Base-by-base conservation (phyloP, 2,888 invertebrate genomes). In the Microplitis deprimator region DNA sequence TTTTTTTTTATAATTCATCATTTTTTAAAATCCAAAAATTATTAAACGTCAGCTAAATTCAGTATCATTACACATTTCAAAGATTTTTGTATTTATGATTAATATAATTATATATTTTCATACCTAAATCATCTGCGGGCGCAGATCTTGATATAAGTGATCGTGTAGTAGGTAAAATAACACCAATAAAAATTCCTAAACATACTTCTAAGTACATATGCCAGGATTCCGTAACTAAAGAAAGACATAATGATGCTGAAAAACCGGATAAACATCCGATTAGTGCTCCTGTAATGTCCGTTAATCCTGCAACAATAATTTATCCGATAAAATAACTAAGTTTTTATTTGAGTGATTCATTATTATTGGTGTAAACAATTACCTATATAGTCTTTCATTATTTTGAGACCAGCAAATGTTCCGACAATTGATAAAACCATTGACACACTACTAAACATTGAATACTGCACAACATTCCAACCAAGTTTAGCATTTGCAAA, bases 391-490 rank as follows among this genome's bases (percentile, higher is more conserved):
- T 77, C 77, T 76, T 77, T 79, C 1, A 94, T 84, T 16, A 94
- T 41, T 80, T 91, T 91, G 0, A 93, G 91, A 6, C 93, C 93
- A 13, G 92, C 61, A 77, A 93, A 87, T 0, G 92, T 91, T 0
- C 94, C 94, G 13, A 91, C 60, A 79, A 93, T 92, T 0, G 91
- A 89, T 50, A 93, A 87, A 0, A 92, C 81, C 3, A 92, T 91
- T 70, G 88, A 90, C 0, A 90, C 85, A 1, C 93, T 92, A 16
- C 91, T 91, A 85, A 91, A 95, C 59, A 91, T 88, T 0, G 93
- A 94, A 82, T 91, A 94, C 40, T 93, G 91, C 73, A 91, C 89
- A 59, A 94, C 89, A 16, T 92, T 91, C 95, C 95, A 95, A 20
- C 92, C 90, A 64, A 95, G 92, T 84, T 93, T 92, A 61, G 92